A percentile compares a stretch with the other conserved stretches of the same genome.
Conservation (phyloP, 2,113 vertebrate genomes). For the Heterotis niloticus region DNA sequence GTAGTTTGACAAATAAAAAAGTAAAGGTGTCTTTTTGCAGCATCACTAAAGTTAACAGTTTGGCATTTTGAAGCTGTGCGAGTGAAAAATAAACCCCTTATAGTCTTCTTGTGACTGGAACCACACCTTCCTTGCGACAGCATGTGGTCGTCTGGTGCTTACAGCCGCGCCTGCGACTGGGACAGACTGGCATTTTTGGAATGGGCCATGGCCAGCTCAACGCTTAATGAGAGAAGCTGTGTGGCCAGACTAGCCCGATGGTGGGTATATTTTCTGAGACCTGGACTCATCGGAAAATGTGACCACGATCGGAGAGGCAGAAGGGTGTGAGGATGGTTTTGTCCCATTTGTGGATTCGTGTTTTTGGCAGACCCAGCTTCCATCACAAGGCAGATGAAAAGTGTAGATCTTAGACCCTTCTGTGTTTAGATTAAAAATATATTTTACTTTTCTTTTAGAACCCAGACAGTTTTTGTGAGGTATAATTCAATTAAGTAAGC, state of each 20-base stretch:
- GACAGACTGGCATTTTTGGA: not conserved
- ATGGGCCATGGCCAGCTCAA: not conserved
- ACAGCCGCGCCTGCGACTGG: not conserved
- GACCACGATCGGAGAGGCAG: conserved; percentile 42
- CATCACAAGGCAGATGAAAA: conserved; percentile 53
- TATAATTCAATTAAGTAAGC: conserved; percentile 64
- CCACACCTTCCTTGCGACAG: conserved; percentile 38
- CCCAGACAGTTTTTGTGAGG: conserved; percentile 56
- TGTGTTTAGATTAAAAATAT: conserved; percentile 57
- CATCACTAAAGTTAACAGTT: too few species aligned
- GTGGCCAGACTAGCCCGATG: conserved; percentile 50
- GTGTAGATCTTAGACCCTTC: conserved; percentile 53
- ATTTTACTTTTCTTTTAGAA: conserved; percentile 56
- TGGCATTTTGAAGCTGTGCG: not conserved
- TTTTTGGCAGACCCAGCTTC: conserved; percentile 38
- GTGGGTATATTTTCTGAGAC: conserved; percentile 52
- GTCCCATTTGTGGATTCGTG: conserved; percentile 25
- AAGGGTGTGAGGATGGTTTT: conserved; percentile 30
- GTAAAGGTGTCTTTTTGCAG: too few species aligned
- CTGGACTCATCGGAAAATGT: conserved; percentile 51
- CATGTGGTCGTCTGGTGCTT: conserved; percentile 4
- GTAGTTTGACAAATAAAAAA: too few species aligned
- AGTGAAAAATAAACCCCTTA: conserved; percentile 20
- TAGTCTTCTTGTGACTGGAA: conserved; percentile 38
- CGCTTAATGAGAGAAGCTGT: conserved; percentile 43